Evolutionary conservation across 2,888 invertebrate species (phyloP), one percentile per base, ranked within the genome.

Genomic region (Sepiola atlantica): DNA sequence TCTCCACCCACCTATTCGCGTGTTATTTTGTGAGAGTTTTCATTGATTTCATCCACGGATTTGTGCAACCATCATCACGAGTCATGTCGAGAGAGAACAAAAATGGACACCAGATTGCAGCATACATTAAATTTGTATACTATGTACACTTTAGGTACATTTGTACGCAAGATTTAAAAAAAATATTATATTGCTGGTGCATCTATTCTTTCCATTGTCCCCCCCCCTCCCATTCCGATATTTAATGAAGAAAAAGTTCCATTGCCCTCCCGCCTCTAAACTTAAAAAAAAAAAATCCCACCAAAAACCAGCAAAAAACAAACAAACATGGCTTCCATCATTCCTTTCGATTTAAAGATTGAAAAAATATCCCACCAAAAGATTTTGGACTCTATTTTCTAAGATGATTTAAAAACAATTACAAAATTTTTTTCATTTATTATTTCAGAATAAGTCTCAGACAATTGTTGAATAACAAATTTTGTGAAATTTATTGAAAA

Each of bases 291-390:
- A 45, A 45, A 45, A 45, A n/a, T n/a, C n/a, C n/a, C n/a, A n/a
- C 8, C 8, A 45, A 45, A 45, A 45, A 45, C 45, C 45, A 45
- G 45, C 45, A 45, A 45, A 45, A 45, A 77, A 21, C 16, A 32
- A 77, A 77, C n/a, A 12, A 77, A 77, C n/a, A 77, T 77, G 77
- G 77, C 77, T 77, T 77, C 77, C 77, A 77, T 77, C 77, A 77
- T n/a, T n/a, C 21, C n/a, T 77, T 77, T 77, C 14, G n/a, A 77
- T 77, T 77, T n/a, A 77, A 77, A 32, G n/a, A 32, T 77, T n/a
- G n/a, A 32, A 18, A 77, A 77, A 45, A 45, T 4, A 45, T 4
- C 45, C 45, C 45, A 45, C 45, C 45, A 45, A 45, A 77, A 77
- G 4, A 77, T 21, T 16, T n/a, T 77, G n/a, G 77, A 16, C 77